phyloP scores from a whole-genome alignment of 1,140 invertebrate genomes.

The Manduca sexta region DNA sequence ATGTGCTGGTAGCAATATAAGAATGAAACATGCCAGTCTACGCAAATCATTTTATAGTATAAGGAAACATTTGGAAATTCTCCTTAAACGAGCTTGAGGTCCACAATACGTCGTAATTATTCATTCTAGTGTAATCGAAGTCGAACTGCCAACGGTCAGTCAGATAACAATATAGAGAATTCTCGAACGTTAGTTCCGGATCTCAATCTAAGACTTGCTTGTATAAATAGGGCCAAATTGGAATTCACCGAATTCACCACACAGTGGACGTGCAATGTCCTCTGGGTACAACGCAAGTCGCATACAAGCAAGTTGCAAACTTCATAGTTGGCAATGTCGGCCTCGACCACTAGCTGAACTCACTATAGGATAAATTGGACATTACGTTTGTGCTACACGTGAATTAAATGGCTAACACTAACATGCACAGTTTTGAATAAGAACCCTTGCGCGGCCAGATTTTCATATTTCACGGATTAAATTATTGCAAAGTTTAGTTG shows the following conservation, averaged over 20 bases:
- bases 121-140: too few species aligned
- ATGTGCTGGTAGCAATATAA: too few species aligned
- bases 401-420: conserved; percentile 35
- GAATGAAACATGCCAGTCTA: too few species aligned
- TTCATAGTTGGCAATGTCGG: conserved; percentile 56
- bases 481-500: too few species aligned
- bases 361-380: conserved; percentile 52
- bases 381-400: conserved; percentile 32
- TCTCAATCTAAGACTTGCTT: conserved; percentile 22
- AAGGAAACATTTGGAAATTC: too few species aligned
- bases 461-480: too few species aligned
- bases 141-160: too few species aligned
- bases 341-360: conserved; percentile 42
- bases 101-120: too few species aligned
- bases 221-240: conserved; percentile 60
- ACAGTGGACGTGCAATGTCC: conserved; percentile 32
- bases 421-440: too few species aligned
- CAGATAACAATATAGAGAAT: not conserved
- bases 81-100: too few species aligned
- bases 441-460: too few species aligned
- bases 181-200: conserved; percentile 18
- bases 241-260: conserved; percentile 44
- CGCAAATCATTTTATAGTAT: too few species aligned
- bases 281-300: conserved; percentile 21
- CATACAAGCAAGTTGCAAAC: conserved; percentile 46